Base-by-base conservation (phyloP, 1,140 invertebrate genomes). In the Drosophila tristis region DNA sequence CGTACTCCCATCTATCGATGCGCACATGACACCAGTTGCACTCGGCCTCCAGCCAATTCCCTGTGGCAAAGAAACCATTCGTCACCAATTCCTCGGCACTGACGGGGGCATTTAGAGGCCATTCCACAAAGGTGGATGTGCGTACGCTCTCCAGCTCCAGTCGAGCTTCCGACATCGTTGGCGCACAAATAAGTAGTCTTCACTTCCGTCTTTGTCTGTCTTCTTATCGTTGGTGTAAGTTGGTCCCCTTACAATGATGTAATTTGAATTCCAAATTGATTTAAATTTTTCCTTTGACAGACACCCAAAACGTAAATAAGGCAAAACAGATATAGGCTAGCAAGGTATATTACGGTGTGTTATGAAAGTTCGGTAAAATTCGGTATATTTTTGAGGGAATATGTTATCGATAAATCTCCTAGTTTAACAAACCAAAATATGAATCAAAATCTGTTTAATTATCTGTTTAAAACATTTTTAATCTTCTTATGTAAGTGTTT, bases 61-160 rank as follows among this genome's bases (percentile, higher is more conserved):
- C 95, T 2, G 94, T 95, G 50, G 95, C 97, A 89, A 94, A 97
- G 93, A 98, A 98, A 9, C 97, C 97, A 45, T 96, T 96, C 90
- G 95, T 95, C 2, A 96, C 96, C 74, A 98, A 94, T 82, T 87
- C 84, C 29, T 66, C 94, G 2, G 97, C 94, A 31, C 93, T 92
- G 20, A 95, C 94, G 87, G 94, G 94, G 16, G 82, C 82, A 35
- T 87, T 87, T 92, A 68, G 48, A 96, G 96, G 97, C 97, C 97
- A 74, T 93, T 93, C 15, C 66, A 72, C 90, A 96, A 97, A 35
- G 95, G 96, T 84, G 92, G 92, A 47, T 96, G 92, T 78, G 95
- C 94, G 90, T 94, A 95, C 68, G 93, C 93, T 93, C 96, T 96
- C 68, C n/a, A 62, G 64, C 76, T 91, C 89, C 57, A 87, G 42